phyloP scores from a whole-genome alignment of 2,797 vertebrate genomes.

The Catamblyrhynchus diadema region DNA sequence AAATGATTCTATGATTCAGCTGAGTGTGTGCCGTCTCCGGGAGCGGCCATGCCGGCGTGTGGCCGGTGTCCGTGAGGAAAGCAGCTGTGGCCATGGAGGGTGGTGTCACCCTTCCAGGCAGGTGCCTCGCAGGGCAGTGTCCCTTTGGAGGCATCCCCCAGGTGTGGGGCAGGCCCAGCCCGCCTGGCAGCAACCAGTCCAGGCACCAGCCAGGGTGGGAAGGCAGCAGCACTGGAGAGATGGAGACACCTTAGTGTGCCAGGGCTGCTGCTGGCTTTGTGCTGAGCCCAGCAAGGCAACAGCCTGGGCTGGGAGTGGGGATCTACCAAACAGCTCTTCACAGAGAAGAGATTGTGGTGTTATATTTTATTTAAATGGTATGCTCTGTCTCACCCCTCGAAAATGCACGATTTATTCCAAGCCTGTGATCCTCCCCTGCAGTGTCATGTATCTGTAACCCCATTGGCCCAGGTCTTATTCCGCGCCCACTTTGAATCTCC shows the following conservation, averaged over 20 bases:
- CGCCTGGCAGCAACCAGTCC: background rate
- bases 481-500: background rate
- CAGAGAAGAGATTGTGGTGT: no score
- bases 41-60: rapidly evolving
- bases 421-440: no score
- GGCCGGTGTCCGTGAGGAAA: background rate
- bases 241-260: no score
- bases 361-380: background rate
- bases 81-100: rapidly evolving
- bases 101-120: rapidly evolving
- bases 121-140: rapidly evolving
- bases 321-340: rapidly evolving
- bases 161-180: background rate
- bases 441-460: background rate
- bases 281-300: background rate
- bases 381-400: background rate
- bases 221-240: background rate
- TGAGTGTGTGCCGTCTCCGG: rapidly evolving
- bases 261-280: background rate
- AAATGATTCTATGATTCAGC: rapidly evolving
- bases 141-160: rapidly evolving
- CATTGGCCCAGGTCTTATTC: background rate
- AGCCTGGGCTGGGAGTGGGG: rapidly evolving
- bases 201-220: background rate
- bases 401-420: background rate